Base-by-base conservation (phyloP, 2,113 vertebrate species). In the Burhinus bistriatus region DNA sequence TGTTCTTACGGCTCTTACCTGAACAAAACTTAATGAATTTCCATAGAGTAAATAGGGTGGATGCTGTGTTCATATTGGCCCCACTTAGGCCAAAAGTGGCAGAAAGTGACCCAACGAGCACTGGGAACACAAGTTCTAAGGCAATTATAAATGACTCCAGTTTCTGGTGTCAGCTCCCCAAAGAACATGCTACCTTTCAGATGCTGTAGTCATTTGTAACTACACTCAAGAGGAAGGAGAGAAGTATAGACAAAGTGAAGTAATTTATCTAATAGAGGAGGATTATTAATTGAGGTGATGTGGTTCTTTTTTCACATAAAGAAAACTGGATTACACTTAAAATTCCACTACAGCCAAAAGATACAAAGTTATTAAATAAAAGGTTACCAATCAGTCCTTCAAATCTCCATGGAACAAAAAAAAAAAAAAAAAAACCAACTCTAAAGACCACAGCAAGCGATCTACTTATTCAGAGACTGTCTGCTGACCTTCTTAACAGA, bases 401-500 rank as follows among this genome's bases (percentile, higher is more conserved):
- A 91, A 70, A 89, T 96, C 87, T 93, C 95, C 40, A 80, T 52
- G 62, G 80, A 71, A 69, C 23, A 51, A 52, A 27, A 69, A 71
- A 83, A 84, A 26, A 80, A 55, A 52, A 42, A 44, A 44, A n/a
- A n/a, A n/a, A n/a, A n/a, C n/a, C 11, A 44, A 32, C 13, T 16
- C 52, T 75, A 76, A 84, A 96, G 92, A 87, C 34, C 44, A 64
- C 36, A 92, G 36, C 11, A 96, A 94, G 45, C 82, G 59, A 51
- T 84, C 5, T 69, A 70, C 55, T 95, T 97, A 95, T 95, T 97
- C 93, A 92, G 51, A 79, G n/a, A 51, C 52, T 80, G 66, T 96
- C 72, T 95, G 68, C 59, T 97, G 92, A 97, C 92, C 85, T 97
- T 96, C 95, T 94, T 97, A 96, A 89, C 47, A 78, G 86, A 84